Conservation (phyloP, 1,140 invertebrate genomes). For the Hesperophylax magnus region DNA sequence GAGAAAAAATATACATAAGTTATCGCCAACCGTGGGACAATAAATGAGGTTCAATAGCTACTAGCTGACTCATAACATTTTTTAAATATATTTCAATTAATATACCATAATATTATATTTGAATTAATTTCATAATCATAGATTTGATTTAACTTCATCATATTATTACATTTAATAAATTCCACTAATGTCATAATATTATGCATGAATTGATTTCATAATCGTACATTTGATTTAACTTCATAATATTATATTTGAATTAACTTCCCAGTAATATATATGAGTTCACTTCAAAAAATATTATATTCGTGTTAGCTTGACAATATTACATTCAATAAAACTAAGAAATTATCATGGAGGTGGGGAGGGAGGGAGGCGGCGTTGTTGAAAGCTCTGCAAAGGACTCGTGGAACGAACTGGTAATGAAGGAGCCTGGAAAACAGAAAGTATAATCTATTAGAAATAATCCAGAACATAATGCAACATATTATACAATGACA, state of each 20-base stretch:
- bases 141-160: too few species aligned
- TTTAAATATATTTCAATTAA: too few species aligned
- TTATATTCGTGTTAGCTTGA: too few species aligned
- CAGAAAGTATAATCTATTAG: neutral
- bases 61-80: too few species aligned
- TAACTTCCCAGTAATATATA: too few species aligned
- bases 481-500: neutral
- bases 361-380: conserved; percentile 48
- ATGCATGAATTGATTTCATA: conserved; percentile 3
- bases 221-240: neutral
- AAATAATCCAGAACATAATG: neutral
- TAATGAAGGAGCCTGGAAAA: conserved; percentile 44
- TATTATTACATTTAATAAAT: too few species aligned
- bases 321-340: too few species aligned
- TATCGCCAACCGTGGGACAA: neutral
- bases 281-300: too few species aligned
- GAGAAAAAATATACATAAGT: neutral
- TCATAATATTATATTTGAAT: too few species aligned
- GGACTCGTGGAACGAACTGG: conserved; percentile 49
- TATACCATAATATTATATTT: too few species aligned
- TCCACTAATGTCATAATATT: too few species aligned
- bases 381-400: conserved; percentile 50
- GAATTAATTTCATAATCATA: too few species aligned
- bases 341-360: conserved; percentile 36
- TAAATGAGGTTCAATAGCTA: conserved; percentile 3